Evolutionary conservation across 1,140 invertebrate genomes (phyloP).

Genomic region (Apis florea): DNA sequence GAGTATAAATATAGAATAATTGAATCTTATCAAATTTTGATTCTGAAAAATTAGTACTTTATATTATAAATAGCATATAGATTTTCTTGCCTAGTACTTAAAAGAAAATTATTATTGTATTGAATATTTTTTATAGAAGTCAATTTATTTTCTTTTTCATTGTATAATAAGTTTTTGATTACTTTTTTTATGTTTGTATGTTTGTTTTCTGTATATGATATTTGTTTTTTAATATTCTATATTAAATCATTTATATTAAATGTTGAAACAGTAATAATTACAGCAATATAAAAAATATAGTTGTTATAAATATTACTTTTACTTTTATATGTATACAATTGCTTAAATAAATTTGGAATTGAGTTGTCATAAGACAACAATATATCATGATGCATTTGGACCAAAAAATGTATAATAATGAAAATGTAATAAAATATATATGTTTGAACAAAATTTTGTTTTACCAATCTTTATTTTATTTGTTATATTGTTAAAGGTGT

Average conservation of each 20-base stretch:
- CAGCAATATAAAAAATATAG: constrained; percentile 29
- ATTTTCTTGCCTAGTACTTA: constrained; percentile 28
- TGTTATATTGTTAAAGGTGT: constrained; percentile 26
- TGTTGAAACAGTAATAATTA: constrained; percentile 22
- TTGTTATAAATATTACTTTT: constrained; percentile 27
- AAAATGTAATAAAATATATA: constrained; percentile 51
- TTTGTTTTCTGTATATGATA: background rate
- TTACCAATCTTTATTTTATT: background rate
- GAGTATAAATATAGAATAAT: constrained; percentile 26
- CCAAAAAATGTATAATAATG: constrained; percentile 64
- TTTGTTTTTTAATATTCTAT: too few relatives aligned
- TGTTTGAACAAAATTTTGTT: constrained; percentile 41
- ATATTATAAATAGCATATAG: constrained; percentile 20
- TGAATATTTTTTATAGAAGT: background rate
- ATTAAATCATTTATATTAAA: background rate
- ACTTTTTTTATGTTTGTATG: background rate
- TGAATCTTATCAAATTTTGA: constrained; percentile 10
- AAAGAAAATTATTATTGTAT: background rate
- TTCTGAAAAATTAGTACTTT: constrained; percentile 3
- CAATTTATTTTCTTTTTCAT: background rate
- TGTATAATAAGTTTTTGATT: background rate
- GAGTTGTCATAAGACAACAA: constrained; percentile 44
- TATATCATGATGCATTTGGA: constrained; percentile 58
- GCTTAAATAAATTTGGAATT: constrained; percentile 54
- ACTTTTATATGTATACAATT: constrained; percentile 41